A percentile compares a stretch with the other conserved stretches of the same genome.
phyloP scores from a whole-genome alignment of 2,888 invertebrate species.

The Drosophila prostipennis region DNA sequence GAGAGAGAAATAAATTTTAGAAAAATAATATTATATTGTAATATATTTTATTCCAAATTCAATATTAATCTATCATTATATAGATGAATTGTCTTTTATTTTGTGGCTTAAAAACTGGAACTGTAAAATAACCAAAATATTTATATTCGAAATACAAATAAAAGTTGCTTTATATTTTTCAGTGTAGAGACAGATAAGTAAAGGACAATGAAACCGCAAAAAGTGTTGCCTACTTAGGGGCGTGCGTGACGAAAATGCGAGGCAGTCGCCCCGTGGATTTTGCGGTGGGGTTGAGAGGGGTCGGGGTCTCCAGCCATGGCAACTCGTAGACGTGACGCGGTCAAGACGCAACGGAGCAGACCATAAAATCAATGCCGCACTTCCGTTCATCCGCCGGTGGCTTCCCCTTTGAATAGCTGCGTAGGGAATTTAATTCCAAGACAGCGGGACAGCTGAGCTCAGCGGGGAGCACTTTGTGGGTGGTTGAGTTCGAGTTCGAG shows the following conservation, averaged over 20 bases:
- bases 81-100: too few species aligned
- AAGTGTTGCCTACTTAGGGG: slow-evolving; percentile 59
- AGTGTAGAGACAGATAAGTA: slow-evolving; percentile 12
- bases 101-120: too few species aligned
- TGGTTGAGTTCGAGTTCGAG: slow-evolving; percentile 2
- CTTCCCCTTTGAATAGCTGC: slow-evolving; percentile 21
- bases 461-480: neutral
- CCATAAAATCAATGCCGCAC: slow-evolving; percentile 60
- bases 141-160: too few species aligned
- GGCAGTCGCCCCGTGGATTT: slow-evolving; percentile 2
- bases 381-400: slow-evolving; percentile 27
- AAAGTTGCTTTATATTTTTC: slow-evolving; percentile 3
- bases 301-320: neutral
- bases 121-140: too few species aligned
- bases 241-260: slow-evolving; percentile 48
- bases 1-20: neutral
- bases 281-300: neutral
- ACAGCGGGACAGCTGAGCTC: slow-evolving; percentile 15
- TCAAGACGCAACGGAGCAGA: slow-evolving; percentile 51
- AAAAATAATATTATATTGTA: neutral
- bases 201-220: slow-evolving; percentile 23
- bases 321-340: slow-evolving; percentile 44
- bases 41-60: too few species aligned
- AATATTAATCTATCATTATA: too few species aligned
- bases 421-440: slow-evolving; percentile 29